Percentiles rank a stretch among this genome's conserved stretches.
Conservation (phyloP, 2,888 invertebrate genomes). For the Lomographa bimaculata region DNA sequence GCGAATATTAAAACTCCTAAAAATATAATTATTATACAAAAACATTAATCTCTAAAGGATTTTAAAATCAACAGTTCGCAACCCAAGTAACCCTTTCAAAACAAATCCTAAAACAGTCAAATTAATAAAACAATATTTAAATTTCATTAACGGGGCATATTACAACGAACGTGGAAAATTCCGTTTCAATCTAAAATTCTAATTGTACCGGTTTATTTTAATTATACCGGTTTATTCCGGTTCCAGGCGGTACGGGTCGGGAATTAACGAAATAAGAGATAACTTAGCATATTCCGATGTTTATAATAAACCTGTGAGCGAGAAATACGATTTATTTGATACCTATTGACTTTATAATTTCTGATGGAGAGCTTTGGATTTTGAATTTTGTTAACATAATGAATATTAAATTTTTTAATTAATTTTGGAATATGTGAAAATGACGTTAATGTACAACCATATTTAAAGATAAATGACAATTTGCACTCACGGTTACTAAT, state of each 20-base stretch:
- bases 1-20: too few species aligned
- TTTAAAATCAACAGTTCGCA: constrained; percentile 14
- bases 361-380: too few species aligned
- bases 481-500: too few species aligned
- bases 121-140: constrained; percentile 46
- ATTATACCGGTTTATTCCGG: background rate
- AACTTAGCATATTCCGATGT: constrained; percentile 76
- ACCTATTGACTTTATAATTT: constrained; percentile 6
- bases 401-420: too few species aligned
- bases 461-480: too few species aligned
- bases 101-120: constrained; percentile 31
- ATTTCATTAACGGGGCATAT: constrained; percentile 51
- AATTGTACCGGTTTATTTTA: constrained; percentile 52
- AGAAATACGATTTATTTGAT: constrained; percentile 3
- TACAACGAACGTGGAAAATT: constrained; percentile 54
- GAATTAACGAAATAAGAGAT: constrained; percentile 67
- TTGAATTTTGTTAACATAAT: too few species aligned
- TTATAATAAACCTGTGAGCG: constrained; percentile 31
- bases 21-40: too few species aligned
- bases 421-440: too few species aligned
- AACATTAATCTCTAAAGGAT: background rate
- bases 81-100: constrained; percentile 24
- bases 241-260: constrained; percentile 39
- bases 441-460: too few species aligned
- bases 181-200: constrained; percentile 73